Evolutionary conservation across 2,797 vertebrate genomes (phyloP).

Genomic region (Merluccius polli): DNA sequence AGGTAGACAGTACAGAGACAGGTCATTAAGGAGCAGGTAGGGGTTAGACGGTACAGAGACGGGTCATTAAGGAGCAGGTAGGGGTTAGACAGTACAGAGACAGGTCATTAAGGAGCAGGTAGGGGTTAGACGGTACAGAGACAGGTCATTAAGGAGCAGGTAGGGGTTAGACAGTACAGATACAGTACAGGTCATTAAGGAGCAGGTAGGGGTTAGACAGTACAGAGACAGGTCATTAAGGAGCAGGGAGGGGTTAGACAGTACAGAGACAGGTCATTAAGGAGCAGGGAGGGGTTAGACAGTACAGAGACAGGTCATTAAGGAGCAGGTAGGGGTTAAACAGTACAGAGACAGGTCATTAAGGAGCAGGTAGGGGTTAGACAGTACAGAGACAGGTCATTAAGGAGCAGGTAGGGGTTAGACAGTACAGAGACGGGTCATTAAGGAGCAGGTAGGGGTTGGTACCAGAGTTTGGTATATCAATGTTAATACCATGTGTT

Average conservation of each 20-base stretch:
- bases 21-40: not conserved
- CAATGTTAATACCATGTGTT: not conserved
- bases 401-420: not conserved
- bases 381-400: not conserved
- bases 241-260: too few species aligned
- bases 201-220: not conserved
- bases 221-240: not conserved
- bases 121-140: not conserved
- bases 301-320: not conserved
- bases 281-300: not conserved
- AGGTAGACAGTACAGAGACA: not conserved
- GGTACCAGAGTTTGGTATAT: not conserved
- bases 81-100: not conserved
- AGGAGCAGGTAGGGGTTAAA: not conserved
- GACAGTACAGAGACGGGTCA: not conserved
- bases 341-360: not conserved
- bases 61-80: not conserved
- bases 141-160: not conserved
- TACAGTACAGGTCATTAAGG: not conserved
- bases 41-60: not conserved
- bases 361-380: too few species aligned
- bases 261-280: not conserved
- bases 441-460: slow-evolving; percentile 1
- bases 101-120: too few species aligned
- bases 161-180: not conserved